Evolutionary conservation across 1,140 invertebrate genomes (phyloP).

Genomic region (Lethocerus indicus): DNA sequence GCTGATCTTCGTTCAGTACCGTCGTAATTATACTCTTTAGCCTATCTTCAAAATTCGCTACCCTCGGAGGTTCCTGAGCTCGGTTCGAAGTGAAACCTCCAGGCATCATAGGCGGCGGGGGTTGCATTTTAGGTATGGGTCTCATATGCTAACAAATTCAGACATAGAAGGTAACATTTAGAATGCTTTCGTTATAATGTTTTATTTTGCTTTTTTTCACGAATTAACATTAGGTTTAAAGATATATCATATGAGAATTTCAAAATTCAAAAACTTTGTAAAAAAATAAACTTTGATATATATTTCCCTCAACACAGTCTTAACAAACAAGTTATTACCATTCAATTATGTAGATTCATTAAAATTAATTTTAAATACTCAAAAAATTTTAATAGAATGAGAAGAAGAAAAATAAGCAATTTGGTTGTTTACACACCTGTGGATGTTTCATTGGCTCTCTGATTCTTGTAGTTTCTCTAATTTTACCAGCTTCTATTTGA

Average conservation of each 20-base stretch:
- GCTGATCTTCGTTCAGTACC: constrained; percentile 69
- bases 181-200: too few species aligned
- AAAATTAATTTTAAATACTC: neutral
- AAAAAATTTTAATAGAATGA: neutral
- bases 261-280: too few species aligned
- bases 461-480: constrained; percentile 21
- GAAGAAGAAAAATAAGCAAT: constrained; percentile 1
- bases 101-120: too few species aligned
- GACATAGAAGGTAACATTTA: too few species aligned
- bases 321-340: too few species aligned
- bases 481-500: constrained; percentile 67
- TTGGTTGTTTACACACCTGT: neutral
- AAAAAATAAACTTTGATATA: too few species aligned
- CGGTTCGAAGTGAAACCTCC: constrained; percentile 16
- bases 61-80: constrained; percentile 58
- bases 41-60: constrained; percentile 79
- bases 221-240: too few species aligned
- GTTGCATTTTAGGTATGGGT: too few species aligned
- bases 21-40: constrained; percentile 83
- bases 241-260: too few species aligned
- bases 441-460: constrained; percentile 5
- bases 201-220: too few species aligned
- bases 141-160: too few species aligned
- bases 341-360: neutral
- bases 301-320: too few species aligned